Evolutionary conservation across 1,140 invertebrate genomes (phyloP).

Genomic region (Drosophila novamexicana): DNA sequence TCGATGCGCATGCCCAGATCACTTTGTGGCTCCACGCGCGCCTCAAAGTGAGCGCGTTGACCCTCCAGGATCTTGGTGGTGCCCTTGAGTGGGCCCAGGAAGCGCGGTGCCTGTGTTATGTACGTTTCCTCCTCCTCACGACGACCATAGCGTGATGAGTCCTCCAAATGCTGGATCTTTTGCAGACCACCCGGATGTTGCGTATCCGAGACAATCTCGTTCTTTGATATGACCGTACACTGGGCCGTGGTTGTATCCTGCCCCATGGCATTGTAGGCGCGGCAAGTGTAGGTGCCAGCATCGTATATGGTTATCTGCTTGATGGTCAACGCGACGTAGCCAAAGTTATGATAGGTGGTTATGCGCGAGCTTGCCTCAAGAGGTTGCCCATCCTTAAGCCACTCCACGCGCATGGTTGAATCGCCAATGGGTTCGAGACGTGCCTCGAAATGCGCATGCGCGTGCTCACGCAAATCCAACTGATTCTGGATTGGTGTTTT

Average conservation of each 20-base stretch:
- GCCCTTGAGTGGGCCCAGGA: constrained; percentile 94
- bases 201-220: constrained; percentile 93
- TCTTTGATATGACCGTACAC: constrained; percentile 93
- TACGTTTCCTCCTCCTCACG: constrained; percentile 89
- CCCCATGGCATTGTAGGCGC: constrained; percentile 94
- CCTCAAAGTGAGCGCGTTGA: constrained; percentile 98
- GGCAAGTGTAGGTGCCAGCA: constrained; percentile 95
- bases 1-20: constrained; percentile 94
- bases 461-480: constrained; percentile 94
- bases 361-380: constrained; percentile 97
- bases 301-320: constrained; percentile 96
- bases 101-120: constrained; percentile 91
- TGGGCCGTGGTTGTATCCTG: constrained; percentile 95
- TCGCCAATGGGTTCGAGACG: constrained; percentile 97
- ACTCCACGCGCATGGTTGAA: constrained; percentile 95
- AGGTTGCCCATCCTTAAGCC: constrained; percentile 96
- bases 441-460: constrained; percentile 98
- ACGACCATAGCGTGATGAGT: constrained; percentile 89
- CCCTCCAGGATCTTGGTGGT: constrained; percentile 97
- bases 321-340: constrained; percentile 97
- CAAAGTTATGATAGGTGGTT: constrained; percentile 98
- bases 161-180: constrained; percentile 95
- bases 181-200: constrained; percentile 94
- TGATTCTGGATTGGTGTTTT: constrained; percentile 96
- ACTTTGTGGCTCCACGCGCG: constrained; percentile 95